These are phyloP conservation scores for Eupithecia dodoneata DNA, from an alignment of 2,888 invertebrate species.

Conservation along the genomic window DNA sequence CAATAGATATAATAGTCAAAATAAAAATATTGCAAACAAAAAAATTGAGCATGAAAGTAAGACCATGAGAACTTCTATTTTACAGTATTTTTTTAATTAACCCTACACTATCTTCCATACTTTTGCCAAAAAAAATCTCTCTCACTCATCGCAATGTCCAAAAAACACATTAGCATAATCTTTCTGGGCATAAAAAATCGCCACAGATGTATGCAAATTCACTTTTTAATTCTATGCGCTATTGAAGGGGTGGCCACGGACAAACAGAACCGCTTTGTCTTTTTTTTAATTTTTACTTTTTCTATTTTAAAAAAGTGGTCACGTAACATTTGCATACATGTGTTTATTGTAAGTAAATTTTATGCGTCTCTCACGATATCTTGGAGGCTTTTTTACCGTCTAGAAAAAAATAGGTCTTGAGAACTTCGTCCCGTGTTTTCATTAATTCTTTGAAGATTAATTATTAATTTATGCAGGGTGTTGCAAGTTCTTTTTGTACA, in stretches of 20 bases:
- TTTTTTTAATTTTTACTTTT: slow-evolving; percentile 52
- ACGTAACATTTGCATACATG: slow-evolving; percentile 70
- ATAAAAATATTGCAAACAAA: no score
- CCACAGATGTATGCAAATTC: slow-evolving; percentile 77
- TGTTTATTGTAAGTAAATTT: slow-evolving; percentile 66
- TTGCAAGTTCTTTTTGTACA: background rate
- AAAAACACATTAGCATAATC: slow-evolving; percentile 81
- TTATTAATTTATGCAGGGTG: slow-evolving; percentile 24
- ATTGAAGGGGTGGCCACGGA: slow-evolving; percentile 65
- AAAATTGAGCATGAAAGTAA: background rate
- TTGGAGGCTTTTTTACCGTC: slow-evolving; percentile 55
- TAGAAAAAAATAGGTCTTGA: slow-evolving; percentile 49
- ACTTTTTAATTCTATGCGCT: slow-evolving; percentile 51
- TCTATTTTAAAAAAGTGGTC: slow-evolving; percentile 72
- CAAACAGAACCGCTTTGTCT: slow-evolving; percentile 58
- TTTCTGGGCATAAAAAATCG: slow-evolving; percentile 73
- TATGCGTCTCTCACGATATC: slow-evolving; percentile 74
- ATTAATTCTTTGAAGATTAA: slow-evolving; percentile 30
- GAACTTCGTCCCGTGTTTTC: slow-evolving; percentile 39
- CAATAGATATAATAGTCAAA: no score
- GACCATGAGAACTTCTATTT: slow-evolving; percentile 24
- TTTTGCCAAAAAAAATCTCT: slow-evolving; percentile 51
- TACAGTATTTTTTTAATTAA: slow-evolving; percentile 40
- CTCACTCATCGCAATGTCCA: slow-evolving; percentile 68
- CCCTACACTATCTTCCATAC: slow-evolving; percentile 55